Percentiles rank a stretch among this genome's conserved stretches.
phyloP scores from a whole-genome alignment of 2,113 vertebrate species.

The Euleptes europaea region DNA sequence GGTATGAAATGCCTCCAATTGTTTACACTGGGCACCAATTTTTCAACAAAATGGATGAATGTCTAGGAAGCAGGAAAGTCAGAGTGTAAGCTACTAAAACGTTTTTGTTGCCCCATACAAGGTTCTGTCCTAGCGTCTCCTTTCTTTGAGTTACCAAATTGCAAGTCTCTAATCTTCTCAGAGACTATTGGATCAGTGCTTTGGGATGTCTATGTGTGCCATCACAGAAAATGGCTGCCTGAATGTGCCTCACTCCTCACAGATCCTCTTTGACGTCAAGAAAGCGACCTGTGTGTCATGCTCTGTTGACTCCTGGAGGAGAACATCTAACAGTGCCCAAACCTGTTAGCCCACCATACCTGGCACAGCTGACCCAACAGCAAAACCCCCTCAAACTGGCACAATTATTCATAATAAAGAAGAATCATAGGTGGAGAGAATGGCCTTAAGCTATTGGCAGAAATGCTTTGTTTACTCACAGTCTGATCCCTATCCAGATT shows the following conservation, averaged over 20 bases:
- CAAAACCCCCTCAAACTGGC: not conserved
- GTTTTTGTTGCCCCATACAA: not conserved
- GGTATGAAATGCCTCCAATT: not conserved
- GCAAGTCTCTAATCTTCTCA: not conserved
- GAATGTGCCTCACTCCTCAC: not conserved
- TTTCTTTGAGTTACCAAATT: not conserved
- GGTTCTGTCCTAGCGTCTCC: not conserved
- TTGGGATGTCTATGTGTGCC: not conserved
- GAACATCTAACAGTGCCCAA: not conserved
- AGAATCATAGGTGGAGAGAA: not conserved
- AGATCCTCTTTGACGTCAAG: fast-evolving
- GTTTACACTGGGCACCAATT: not conserved
- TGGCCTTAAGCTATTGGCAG: not conserved
- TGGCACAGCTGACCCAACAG: conserved; percentile 23
- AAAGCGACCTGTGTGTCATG: not conserved
- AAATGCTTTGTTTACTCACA: conserved; percentile 74
- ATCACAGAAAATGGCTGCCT: not conserved
- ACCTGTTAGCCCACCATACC: not conserved
- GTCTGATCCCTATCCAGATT: conserved; percentile 72
- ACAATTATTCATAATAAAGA: not conserved
- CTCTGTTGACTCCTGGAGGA: not conserved
- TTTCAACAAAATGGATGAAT: not conserved
- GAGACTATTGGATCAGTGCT: not conserved
- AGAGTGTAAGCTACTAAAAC: not conserved
- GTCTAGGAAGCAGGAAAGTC: not conserved